A percentile compares a stretch with the other conserved stretches of the same genome.
phyloP scores from a whole-genome alignment of 2,113 vertebrate genomes.

The Pedetes capensis region DNA sequence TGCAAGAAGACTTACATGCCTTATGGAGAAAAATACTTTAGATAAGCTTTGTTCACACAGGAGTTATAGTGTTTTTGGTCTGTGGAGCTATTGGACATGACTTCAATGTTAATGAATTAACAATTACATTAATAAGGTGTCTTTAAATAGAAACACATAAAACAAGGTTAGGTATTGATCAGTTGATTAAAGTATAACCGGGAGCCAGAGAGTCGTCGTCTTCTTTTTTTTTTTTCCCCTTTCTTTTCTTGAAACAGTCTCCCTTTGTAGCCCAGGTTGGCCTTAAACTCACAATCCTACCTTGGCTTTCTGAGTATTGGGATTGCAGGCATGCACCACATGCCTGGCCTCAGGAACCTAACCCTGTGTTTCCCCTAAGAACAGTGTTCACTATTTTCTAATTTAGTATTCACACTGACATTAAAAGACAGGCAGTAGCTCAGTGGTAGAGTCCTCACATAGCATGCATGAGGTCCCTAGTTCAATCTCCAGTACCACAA shows the following conservation, averaged over 20 bases:
- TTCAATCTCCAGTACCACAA: neutral
- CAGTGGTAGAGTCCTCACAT: too few relatives aligned
- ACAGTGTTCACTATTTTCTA: neutral
- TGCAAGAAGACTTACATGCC: neutral
- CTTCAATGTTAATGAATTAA: neutral
- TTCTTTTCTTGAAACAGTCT: neutral
- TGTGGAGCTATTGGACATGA: neutral
- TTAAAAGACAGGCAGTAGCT: neutral
- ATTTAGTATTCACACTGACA: neutral
- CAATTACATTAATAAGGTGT: neutral
- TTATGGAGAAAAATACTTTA: neutral
- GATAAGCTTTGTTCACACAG: neutral
- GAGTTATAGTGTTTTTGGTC: neutral
- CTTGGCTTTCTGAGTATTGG: neutral
- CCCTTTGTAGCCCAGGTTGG: neutral
- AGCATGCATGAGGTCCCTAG: neutral
- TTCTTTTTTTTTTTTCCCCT: too few relatives aligned
- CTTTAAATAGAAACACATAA: constrained; percentile 27
- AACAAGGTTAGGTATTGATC: neutral
- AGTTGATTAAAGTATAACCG: neutral
- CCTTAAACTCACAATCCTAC: neutral
- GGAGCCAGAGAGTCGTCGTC: too few relatives aligned
- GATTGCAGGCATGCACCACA: neutral
- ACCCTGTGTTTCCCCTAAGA: neutral
- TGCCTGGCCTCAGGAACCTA: neutral